These are phyloP conservation scores for Labroides dimidiatus DNA, from an alignment of 2,797 vertebrate genomes.

Conservation along the genomic window DNA sequence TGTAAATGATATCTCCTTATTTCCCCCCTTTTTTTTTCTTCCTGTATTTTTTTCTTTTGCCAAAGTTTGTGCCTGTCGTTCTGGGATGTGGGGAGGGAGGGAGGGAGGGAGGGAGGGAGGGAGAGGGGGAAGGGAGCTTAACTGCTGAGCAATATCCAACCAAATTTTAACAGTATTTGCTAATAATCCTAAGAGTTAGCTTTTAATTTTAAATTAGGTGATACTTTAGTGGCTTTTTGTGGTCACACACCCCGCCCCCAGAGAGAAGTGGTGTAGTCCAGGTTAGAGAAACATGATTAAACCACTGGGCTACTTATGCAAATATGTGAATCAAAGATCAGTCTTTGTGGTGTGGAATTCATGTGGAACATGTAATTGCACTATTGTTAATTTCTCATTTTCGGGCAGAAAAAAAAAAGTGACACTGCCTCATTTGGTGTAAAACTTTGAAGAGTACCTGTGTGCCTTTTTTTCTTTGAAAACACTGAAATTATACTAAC, in stretches of 20 bases:
- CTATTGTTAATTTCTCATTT: slow-evolving; percentile 71
- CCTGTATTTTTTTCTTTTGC: slow-evolving; percentile 42
- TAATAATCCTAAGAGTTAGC: slow-evolving; percentile 70
- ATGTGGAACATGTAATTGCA: slow-evolving; percentile 85
- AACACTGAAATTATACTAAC: slow-evolving; percentile 99
- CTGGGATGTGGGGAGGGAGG: slow-evolving; percentile 19
- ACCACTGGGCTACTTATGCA: slow-evolving; percentile 80
- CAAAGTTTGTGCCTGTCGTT: slow-evolving; percentile 73
- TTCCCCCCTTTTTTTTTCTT: slow-evolving; percentile 39
- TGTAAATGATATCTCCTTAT: slow-evolving; percentile 45
- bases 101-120: slow-evolving; percentile 21
- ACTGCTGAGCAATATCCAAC: slow-evolving; percentile 76
- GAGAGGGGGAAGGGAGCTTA: slow-evolving; percentile 42
- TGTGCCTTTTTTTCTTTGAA: slow-evolving; percentile 81
- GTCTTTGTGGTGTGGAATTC: slow-evolving; percentile 76
- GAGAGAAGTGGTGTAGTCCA: slow-evolving; percentile 61
- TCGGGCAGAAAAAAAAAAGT: slow-evolving; percentile 77
- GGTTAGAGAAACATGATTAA: slow-evolving; percentile 66
- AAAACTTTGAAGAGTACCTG: slow-evolving; percentile 84
- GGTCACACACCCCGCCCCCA: slow-evolving; percentile 36
- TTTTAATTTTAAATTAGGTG: slow-evolving; percentile 47
- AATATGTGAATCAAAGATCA: slow-evolving; percentile 81
- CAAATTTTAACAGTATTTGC: slow-evolving; percentile 73
- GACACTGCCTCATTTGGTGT: slow-evolving; percentile 80
- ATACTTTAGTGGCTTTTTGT: slow-evolving; percentile 40